Conservation (phyloP, 2,888 invertebrate genomes). For the Drosophila pseudotakahashii region DNA sequence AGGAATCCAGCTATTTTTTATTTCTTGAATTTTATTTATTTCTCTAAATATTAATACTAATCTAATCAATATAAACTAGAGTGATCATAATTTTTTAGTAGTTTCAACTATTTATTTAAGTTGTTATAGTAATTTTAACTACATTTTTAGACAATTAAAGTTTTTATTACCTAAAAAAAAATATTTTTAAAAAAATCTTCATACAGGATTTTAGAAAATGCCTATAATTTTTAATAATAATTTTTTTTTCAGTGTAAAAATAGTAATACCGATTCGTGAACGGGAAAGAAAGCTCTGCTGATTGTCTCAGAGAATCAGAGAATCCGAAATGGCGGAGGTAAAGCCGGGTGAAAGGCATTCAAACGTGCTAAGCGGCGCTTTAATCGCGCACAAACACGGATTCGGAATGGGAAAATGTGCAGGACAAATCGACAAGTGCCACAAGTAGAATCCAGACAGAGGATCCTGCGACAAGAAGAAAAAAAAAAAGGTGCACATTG, state of each 20-base stretch:
- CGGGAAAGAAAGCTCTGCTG: slow-evolving; percentile 50
- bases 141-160: too few relatives aligned
- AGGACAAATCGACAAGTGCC: slow-evolving; percentile 47
- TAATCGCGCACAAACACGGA: slow-evolving; percentile 65
- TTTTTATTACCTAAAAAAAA: too few relatives aligned
- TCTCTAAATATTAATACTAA: too few relatives aligned
- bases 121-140: too few relatives aligned
- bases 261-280: slow-evolving; percentile 9
- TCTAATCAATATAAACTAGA: too few relatives aligned
- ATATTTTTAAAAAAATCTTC: too few relatives aligned
- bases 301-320: slow-evolving; percentile 56
- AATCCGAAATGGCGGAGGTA: slow-evolving; percentile 9
- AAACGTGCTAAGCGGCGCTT: slow-evolving; percentile 59
- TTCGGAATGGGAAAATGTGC: slow-evolving; percentile 42
- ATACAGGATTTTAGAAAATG: background rate
- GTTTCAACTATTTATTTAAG: too few relatives aligned
- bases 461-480: slow-evolving; percentile 15
- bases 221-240: fast-evolving
- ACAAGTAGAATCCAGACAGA: slow-evolving; percentile 29
- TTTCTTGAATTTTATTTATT: too few relatives aligned
- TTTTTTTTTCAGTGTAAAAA: slow-evolving; percentile 1
- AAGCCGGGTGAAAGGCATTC: slow-evolving; percentile 30
- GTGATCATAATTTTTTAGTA: too few relatives aligned
- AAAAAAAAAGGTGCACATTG: slow-evolving; percentile 62
- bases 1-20: too few relatives aligned